Evolutionary conservation across 2,888 invertebrate genomes (phyloP).

Genomic region (Xanthia icteritia): DNA sequence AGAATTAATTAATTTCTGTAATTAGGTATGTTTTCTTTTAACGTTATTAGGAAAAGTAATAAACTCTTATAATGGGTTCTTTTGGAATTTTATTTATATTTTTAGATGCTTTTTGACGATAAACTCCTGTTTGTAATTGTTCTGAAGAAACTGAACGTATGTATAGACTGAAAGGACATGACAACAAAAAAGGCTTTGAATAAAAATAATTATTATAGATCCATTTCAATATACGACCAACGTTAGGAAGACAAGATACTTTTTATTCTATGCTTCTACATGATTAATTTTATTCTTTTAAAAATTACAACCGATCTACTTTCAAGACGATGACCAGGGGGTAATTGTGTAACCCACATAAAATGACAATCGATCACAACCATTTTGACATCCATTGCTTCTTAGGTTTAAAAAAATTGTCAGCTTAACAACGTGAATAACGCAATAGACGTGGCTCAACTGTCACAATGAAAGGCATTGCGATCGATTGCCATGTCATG

Average conservation of each 20-base stretch:
- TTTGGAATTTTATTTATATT: conserved; percentile 7
- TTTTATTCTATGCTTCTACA: not conserved
- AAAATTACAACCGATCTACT: not conserved
- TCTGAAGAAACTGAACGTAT: not conserved
- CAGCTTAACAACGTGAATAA: not conserved
- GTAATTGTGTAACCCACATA: too few species aligned
- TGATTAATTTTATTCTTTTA: not conserved
- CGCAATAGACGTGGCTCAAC: not conserved
- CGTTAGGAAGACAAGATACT: too few species aligned
- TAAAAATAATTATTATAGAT: not conserved
- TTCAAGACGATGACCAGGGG: not conserved
- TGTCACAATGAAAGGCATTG: not conserved
- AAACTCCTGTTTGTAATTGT: not conserved
- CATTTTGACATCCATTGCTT: too few species aligned
- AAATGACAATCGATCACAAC: too few species aligned
- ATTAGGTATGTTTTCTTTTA: conserved; percentile 48
- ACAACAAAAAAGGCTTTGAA: not conserved
- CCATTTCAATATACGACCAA: not conserved
- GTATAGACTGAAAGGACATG: not conserved
- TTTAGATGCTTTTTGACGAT: not conserved
- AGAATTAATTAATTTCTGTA: conserved; percentile 56
- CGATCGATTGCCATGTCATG: not conserved
- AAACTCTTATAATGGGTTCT: conserved; percentile 17
- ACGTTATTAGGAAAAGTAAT: conserved; percentile 40
- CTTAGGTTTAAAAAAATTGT: not conserved